Evolutionary conservation across 2,888 invertebrate genomes (phyloP).

Genomic region (Meta bourneti): DNA sequence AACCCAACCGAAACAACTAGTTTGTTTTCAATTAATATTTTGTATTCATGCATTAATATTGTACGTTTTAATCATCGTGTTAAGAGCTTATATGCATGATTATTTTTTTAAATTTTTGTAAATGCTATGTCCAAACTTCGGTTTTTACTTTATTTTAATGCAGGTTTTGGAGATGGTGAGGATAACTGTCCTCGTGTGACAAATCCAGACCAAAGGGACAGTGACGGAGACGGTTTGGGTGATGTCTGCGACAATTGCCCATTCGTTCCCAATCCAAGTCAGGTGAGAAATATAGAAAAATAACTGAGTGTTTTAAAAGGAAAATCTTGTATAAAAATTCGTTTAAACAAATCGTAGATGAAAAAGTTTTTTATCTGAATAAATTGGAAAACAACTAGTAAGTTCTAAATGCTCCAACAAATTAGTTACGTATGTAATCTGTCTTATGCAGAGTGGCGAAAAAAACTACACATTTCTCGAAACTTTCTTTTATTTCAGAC

Average conservation of each 20-base stretch:
- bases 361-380: too few species aligned
- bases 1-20: too few species aligned
- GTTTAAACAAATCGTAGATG: neutral
- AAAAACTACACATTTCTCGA: neutral
- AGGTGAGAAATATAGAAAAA: conserved; percentile 79
- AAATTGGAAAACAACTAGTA: too few species aligned
- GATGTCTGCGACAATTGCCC: conserved; percentile 90
- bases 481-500: conserved; percentile 55
- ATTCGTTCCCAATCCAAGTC: conserved; percentile 82
- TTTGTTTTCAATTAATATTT: too few species aligned
- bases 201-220: conserved; percentile 91
- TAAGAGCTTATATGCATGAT: too few species aligned
- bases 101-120: too few species aligned
- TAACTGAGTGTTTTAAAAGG: neutral
- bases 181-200: conserved; percentile 88
- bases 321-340: neutral
- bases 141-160: neutral
- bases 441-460: neutral
- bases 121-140: too few species aligned
- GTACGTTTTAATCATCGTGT: too few species aligned
- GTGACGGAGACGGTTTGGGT: conserved; percentile 91
- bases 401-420: too few species aligned
- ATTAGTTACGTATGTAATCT: neutral
- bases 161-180: conserved; percentile 58
- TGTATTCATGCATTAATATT: too few species aligned